These are phyloP conservation scores for Apostichopus japonicus DNA, from an alignment of 35 echinoderm and acorn worm genomes.

Conservation along the genomic window DNA sequence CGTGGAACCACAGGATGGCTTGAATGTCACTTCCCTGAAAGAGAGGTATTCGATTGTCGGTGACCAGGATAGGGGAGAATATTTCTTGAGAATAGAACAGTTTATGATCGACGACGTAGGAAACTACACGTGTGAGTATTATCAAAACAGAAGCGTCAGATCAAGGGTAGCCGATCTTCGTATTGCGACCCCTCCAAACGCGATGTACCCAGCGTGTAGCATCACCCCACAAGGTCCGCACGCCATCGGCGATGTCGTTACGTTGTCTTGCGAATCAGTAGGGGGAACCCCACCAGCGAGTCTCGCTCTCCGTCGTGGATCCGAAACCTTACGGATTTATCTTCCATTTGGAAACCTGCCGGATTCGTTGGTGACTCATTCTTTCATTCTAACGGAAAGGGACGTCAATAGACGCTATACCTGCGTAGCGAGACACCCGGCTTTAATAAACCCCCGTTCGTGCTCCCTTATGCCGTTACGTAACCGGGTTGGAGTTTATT, in stretches of 20 bases:
- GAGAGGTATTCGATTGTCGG: conserved; percentile 57
- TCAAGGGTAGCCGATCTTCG: conserved; percentile 61
- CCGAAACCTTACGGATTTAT: conserved; percentile 52
- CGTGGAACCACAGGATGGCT: conserved; percentile 43
- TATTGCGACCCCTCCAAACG: conserved; percentile 63
- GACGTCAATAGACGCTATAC: conserved; percentile 70
- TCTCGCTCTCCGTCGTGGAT: conserved; percentile 65
- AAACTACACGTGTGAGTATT: conserved; percentile 68
- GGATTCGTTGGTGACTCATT: conserved; percentile 45
- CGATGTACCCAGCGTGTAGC: conserved; percentile 59
- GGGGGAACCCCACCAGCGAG: conserved; percentile 78
- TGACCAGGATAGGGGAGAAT: conserved; percentile 65
- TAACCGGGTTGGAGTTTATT: conserved; percentile 53
- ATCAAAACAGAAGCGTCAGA: conserved; percentile 24
- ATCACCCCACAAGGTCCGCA: conserved; percentile 42
- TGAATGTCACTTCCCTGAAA: neutral
- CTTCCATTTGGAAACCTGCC: conserved; percentile 13
- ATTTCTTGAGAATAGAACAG: conserved; percentile 61
- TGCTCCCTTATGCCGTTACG: conserved; percentile 80
- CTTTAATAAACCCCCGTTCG: conserved; percentile 55
- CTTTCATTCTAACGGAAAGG: conserved; percentile 47
- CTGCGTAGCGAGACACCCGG: conserved; percentile 70
- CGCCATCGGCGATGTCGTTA: conserved; percentile 68
- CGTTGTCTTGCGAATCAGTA: conserved; percentile 67
- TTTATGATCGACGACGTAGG: conserved; percentile 55